Evolutionary conservation across 2,113 vertebrate species (phyloP), one percentile per base, ranked within the genome.

Genomic region (Pampusana beccarii): DNA sequence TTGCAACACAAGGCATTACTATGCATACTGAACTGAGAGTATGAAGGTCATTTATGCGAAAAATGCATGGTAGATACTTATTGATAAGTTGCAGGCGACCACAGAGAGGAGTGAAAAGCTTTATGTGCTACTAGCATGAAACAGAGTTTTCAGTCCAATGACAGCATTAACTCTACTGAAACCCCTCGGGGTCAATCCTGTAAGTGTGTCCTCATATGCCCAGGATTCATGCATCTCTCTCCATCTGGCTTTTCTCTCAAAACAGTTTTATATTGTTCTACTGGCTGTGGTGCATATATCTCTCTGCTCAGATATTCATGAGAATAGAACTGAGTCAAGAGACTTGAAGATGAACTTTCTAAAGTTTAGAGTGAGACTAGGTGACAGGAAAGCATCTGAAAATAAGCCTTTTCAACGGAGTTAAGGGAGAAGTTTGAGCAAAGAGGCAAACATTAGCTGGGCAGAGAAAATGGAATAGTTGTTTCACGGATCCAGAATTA

Each of bases 211-310:
- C 86, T 94, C 31, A 50, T 40, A 84, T 50, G 86, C 61, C 80
- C 83, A 94, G 60, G 69, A 86, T 67, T 86, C 80, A 56, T 62
- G 40, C 38, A 72, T 86, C 44, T 94, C 58, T 81, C 61, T 96
- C 60, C 89, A 80, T 92, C 95, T 96, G 93, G 65, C 40, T 96
- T 26, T 92, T 92, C 65, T 95, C 93, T 91, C 38, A 33, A 36
- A 96, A 91, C 75, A 92, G 82, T 86, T 96, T 94, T 81, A 29
- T 69, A 51, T 86, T 96, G n/a, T 88, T 96, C 38, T 95, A n/a
- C 51, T 2, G 4, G 60, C 46, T 74, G 33, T 65, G 86, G 11
- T 57, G 24, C 8, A 5, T 90, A 25, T 86, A 74, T 74, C 38
- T 80, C 18, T 13, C 64, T 57, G 23, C 42, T 93, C 20, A 81